These are phyloP conservation scores for Blera fallax DNA, from an alignment of 2,888 invertebrate genomes.

Conservation along the genomic window DNA sequence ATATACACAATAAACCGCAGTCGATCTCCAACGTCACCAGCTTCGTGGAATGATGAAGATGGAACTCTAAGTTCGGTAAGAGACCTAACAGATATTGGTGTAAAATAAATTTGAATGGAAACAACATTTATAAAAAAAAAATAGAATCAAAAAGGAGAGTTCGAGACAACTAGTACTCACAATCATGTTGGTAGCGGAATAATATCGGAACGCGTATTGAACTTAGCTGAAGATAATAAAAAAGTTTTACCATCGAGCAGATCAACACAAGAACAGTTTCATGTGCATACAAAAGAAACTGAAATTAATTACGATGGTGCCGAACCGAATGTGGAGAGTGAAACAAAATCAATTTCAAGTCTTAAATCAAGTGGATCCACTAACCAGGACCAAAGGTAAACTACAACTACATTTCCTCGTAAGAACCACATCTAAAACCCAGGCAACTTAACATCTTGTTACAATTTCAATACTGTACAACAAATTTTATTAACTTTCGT, in stretches of 20 bases:
- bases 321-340: slow-evolving; percentile 95
- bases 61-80: slow-evolving; percentile 80
- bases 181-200: slow-evolving; percentile 74
- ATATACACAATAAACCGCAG: slow-evolving; percentile 75
- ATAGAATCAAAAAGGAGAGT: slow-evolving; percentile 79
- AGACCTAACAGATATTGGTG: slow-evolving; percentile 29
- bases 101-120: slow-evolving; percentile 50
- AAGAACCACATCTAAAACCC: slow-evolving; percentile 12
- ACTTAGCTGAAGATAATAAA: slow-evolving; percentile 56
- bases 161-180: slow-evolving; percentile 71
- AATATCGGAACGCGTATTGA: slow-evolving; percentile 47
- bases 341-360: slow-evolving; percentile 94
- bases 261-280: slow-evolving; percentile 36
- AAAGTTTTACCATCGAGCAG: slow-evolving; percentile 9
- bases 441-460: not conserved
- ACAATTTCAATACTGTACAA: not conserved
- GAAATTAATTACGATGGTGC: slow-evolving; percentile 93
- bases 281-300: slow-evolving; percentile 83
- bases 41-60: slow-evolving; percentile 82
- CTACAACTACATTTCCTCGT: not conserved
- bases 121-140: slow-evolving; percentile 35
- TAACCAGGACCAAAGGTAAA: slow-evolving; percentile 89
- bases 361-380: slow-evolving; percentile 90
- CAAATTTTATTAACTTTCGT: slow-evolving; percentile 15
- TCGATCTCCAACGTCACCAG: slow-evolving; percentile 81